Base-by-base conservation (phyloP, 2,888 invertebrate genomes). In the Blomia tropicalis region DNA sequence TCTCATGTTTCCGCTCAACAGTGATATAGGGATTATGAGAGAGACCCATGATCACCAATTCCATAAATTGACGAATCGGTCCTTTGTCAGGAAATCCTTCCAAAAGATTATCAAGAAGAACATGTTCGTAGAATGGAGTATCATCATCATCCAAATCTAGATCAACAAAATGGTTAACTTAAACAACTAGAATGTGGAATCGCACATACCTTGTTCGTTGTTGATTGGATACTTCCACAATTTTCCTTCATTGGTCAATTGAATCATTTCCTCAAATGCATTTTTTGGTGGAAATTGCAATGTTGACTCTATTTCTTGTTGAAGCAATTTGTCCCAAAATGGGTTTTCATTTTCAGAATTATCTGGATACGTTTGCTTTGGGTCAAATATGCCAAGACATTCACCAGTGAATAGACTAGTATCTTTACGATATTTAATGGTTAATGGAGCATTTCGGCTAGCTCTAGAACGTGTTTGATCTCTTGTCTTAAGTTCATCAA, bases 141-240 rank as follows among this genome's bases (percentile, higher is more conserved):
- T 82, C 71, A 22, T 71, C 71, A 67, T 80, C 79, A 64, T 74
- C 75, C 4, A n/a, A n/a, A n/a, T 76, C 76, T 68, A 76, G 67
- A 64, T 75, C 76, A 76, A 66, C 63, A 66, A 23, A 5, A 41
- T 2, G 14, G 7, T 4, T 32, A 32, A 7, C 14, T 62, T 47
- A n/a, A n/a, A n/a, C n/a, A n/a, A 43, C 5, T 19, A 4, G 32
- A 36, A 32, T 58, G 29, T 7, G 7, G 17, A 7, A 17, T 25
- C 23, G n/a, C 14, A n/a, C 32, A 56, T 74, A 85, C 89, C 93
- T 79, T 88, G 86, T 75, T 98, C 96, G 77, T 98, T 98, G 74
- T 98, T 80, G 66, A 98, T 90, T 1, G 98, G 98, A 73, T 93
- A 98, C 67, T 83, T 82, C 96, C 96, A 98, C 17, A 95, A 74